A percentile compares a stretch with the other conserved stretches of the same genome.
Evolutionary conservation across 2,113 vertebrate genomes (phyloP).

Genomic region (Alligator sinensis): DNA sequence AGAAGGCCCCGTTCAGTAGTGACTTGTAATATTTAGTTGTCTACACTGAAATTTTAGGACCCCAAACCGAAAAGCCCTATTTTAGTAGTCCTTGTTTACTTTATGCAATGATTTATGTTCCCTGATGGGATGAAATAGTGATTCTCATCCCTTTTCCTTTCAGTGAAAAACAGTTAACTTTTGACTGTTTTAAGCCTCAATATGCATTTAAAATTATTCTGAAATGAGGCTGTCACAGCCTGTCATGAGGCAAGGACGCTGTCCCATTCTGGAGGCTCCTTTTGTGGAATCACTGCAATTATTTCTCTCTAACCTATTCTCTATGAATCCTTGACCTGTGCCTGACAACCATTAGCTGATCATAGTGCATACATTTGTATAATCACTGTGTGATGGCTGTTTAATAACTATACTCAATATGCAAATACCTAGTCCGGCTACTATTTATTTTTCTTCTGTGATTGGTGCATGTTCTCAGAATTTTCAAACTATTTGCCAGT

Average conservation of each 20-base stretch:
- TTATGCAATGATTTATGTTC: background rate
- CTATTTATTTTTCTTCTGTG: conserved; percentile 7
- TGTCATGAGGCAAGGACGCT: background rate
- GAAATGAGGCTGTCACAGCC: background rate
- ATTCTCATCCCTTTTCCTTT: background rate
- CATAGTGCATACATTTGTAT: conserved; percentile 44
- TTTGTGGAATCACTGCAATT: conserved; percentile 26
- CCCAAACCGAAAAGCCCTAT: background rate
- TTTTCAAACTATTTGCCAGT: background rate
- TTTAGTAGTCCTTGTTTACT: background rate
- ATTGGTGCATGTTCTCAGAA: background rate
- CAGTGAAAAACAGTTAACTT: background rate
- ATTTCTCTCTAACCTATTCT: background rate
- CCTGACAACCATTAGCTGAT: conserved; percentile 50
- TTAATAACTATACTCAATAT: conserved; percentile 55
- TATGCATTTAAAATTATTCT: background rate
- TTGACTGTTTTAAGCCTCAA: background rate
- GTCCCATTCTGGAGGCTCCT: background rate
- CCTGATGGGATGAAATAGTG: background rate
- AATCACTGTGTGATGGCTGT: conserved; percentile 37
- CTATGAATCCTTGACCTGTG: conserved; percentile 44
- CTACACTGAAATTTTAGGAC: background rate
- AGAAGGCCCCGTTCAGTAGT: background rate
- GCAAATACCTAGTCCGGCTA: background rate
- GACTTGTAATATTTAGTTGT: background rate